Evolutionary conservation across 2,888 invertebrate species (phyloP).

Genomic region (Dynastes maya): DNA sequence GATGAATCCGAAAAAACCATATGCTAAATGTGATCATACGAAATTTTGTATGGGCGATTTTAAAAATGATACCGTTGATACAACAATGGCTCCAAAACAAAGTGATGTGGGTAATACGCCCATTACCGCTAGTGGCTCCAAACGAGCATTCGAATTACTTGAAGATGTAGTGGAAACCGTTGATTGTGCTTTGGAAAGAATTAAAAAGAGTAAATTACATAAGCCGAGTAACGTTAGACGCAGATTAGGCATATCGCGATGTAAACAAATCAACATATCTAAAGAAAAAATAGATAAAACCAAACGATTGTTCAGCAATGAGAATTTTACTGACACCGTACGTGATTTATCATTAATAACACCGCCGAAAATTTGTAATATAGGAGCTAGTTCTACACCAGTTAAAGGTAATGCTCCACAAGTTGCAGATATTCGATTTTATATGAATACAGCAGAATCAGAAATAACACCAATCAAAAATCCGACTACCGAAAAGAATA

Average conservation of each 20-base stretch:
- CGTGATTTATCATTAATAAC: slow-evolving; percentile 22
- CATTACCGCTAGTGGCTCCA: slow-evolving; percentile 35
- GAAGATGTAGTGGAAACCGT: slow-evolving; percentile 50
- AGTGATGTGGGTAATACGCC: background rate
- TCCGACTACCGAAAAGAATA: background rate
- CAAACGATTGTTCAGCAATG: slow-evolving; percentile 46
- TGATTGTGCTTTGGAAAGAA: slow-evolving; percentile 47
- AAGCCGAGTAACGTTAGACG: slow-evolving; percentile 54
- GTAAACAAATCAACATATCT: slow-evolving; percentile 62
- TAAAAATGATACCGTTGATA: slow-evolving; percentile 3
- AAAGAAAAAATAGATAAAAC: slow-evolving; percentile 58
- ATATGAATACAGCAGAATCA: slow-evolving; percentile 15
- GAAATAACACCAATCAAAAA: slow-evolving; percentile 37
- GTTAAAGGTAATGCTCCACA: background rate
- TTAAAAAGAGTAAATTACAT: slow-evolving; percentile 27
- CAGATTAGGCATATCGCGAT: slow-evolving; percentile 62
- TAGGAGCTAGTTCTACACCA: slow-evolving; percentile 24
- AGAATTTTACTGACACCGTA: slow-evolving; percentile 45
- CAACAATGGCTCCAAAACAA: background rate
- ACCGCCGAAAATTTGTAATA: slow-evolving; percentile 16
- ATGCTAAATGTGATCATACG: slow-evolving; percentile 7
- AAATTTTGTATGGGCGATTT: slow-evolving; percentile 50
- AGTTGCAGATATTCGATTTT: slow-evolving; percentile 13
- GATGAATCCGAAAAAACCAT: slow-evolving; percentile 1
- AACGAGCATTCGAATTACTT: slow-evolving; percentile 47